Evolutionary conservation across 1,140 invertebrate species (phyloP), one percentile per base, ranked within the genome.

Genomic region (Anastrepha ludens): DNA sequence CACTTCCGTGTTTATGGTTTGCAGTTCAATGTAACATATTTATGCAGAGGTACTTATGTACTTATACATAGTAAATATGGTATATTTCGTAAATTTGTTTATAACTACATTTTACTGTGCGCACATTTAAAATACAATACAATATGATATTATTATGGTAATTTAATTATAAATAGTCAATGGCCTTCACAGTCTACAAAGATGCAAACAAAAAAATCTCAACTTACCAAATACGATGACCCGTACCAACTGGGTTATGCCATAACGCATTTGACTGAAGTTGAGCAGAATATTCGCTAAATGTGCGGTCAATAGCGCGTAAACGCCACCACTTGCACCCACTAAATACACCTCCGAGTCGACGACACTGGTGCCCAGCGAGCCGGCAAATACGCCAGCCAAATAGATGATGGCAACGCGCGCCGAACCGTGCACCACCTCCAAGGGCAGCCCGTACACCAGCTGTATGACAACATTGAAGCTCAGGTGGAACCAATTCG

Each of bases 191-290:
- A 55, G 44, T 17, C 41, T 2, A 55, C 44, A 20, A 29, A 29
- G 47, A 70, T 70, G 6, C 17, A 44, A 59, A 62, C 58, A 39
- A 39, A 9, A 58, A 20, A 58, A 6, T 58, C 9, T 4, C 6
- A 88, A 94, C 96, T 96, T 94, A 98, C 97, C 98, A 91, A 99
- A 97, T 74, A 98, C 96, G 90, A 99, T 96, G 89, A 98, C 96
- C 78, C 98, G 97, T 90, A 98, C 95, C 86, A 99, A 94, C 90
- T 98, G 95, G 88, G 98, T 95, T 86, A 98, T 96, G 50, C 98
- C 98, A 91, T 98, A 97, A 90, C 98, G 97, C 98, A 99, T 98
- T 91, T 98, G 97, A 91, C 98, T 97, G 94, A 98, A 99, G 94
- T 99, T 99, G 90, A 99, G 95, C 87, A 99, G 94, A 29, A 98